These are phyloP conservation scores for Tursiops truncatus DNA, from an alignment of 2,113 vertebrate genomes.

Conservation along the genomic window DNA sequence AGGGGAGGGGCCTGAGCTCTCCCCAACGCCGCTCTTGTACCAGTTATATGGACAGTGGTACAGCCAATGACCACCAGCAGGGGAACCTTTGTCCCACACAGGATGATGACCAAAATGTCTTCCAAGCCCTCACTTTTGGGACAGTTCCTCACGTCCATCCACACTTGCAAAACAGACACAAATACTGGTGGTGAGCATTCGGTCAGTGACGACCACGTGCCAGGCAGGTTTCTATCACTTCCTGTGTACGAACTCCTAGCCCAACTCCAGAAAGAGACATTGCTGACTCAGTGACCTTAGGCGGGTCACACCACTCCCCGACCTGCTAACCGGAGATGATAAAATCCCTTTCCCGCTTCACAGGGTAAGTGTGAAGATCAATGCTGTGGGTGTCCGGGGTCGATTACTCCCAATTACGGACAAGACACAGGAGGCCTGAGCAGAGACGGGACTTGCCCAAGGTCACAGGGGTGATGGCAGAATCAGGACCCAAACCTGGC, in stretches of 20 bases:
- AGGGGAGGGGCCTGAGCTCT: not conserved
- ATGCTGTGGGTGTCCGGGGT: rapidly evolving
- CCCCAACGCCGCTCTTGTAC: rapidly evolving
- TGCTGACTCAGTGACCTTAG: not conserved
- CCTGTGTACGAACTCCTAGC: not conserved
- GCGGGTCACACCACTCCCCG: not conserved
- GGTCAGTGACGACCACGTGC: not conserved
- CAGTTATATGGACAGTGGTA: not conserved
- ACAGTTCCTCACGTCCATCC: not conserved
- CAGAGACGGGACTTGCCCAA: not conserved
- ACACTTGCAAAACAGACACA: not conserved
- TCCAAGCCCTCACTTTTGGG: not conserved
- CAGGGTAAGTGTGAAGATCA: not conserved
- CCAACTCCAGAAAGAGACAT: not conserved
- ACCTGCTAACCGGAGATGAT: not conserved
- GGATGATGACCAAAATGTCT: not conserved
- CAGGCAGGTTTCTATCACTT: not conserved
- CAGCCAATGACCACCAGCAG: not conserved
- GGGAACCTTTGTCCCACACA: not conserved
- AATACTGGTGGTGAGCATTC: not conserved
- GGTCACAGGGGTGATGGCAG: not conserved
- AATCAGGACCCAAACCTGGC: not conserved
- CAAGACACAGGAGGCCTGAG: rapidly evolving
- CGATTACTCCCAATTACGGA: not conserved
- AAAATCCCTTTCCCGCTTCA: not conserved